Evolutionary conservation across 2,888 invertebrate species (phyloP), one percentile per base, ranked within the genome.

Genomic region (Clivina fossor): DNA sequence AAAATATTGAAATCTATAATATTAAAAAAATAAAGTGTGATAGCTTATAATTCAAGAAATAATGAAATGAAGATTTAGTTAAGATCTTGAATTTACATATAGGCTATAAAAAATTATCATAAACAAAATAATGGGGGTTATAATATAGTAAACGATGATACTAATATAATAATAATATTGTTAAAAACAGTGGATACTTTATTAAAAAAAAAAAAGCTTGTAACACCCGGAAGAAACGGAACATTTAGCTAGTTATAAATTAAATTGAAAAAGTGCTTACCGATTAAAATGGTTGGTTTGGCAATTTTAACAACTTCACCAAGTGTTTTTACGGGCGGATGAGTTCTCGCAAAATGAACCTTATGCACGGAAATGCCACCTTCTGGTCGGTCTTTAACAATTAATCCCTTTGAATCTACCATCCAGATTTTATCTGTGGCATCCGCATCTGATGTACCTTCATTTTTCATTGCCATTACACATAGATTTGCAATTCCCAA

Each of bases 361-460:
- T 96, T 95, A 72, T 96, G 91, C 56, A 83, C 87, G 57, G 79
- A 82, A 37, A 92, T 66, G 0, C 90, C 90, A 7, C 93, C 92
- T 62, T 84, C 84, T 4, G 93, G 90, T 40, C 95, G 80, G 74
- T 91, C 77, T 73, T 87, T 90, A 1, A 94, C 93, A 68, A 98
- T 87, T 15, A 99, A 81, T 1, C 99, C 99, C 68, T 88, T 90
- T 18, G 94, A 94, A 76, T 99, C 99, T 41, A 97, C 90, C 85
- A 99, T 83, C 90, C 90, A 99, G 67, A 99, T 91, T 68, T 85
- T 87, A 1, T 73, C 73, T 56, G 83, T 81, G 0, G 98, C 98
- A 4, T 90, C 88, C 20, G 81, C 81, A 16, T 85, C 82, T 0
- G 81, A 68, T 0, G 64, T 65, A n/a, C 98, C 95, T 69, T 96